A percentile compares a stretch with the other conserved stretches of the same genome.
These are phyloP conservation scores for Eristalis tenax DNA, from an alignment of 2,888 invertebrate species.

Conservation along the genomic window DNA sequence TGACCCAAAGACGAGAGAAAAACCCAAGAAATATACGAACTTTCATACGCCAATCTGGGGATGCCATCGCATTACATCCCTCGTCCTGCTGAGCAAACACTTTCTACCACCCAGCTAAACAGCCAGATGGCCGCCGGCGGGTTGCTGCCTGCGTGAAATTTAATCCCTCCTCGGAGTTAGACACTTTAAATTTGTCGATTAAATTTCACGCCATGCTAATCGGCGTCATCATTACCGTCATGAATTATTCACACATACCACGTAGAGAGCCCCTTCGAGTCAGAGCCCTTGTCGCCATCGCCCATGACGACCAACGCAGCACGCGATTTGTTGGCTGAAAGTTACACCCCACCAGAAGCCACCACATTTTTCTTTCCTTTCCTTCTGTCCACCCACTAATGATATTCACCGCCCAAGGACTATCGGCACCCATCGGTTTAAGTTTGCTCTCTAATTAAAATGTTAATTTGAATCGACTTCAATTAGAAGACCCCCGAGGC, in stretches of 20 bases:
- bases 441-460: conserved; percentile 52
- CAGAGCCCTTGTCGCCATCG: not conserved
- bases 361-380: conserved; percentile 6
- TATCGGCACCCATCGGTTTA: conserved; percentile 16
- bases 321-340: conserved; percentile 27
- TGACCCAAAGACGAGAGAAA: conserved; percentile 5
- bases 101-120: not conserved
- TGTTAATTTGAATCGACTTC: conserved; percentile 59
- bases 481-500: conserved; percentile 47
- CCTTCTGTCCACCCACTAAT: not conserved
- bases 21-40: not conserved
- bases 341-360: conserved; percentile 9
- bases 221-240: conserved; percentile 59
- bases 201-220: conserved; percentile 62
- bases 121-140: not conserved
- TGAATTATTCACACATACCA: conserved; percentile 64
- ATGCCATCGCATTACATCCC: conserved; percentile 8
- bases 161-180: conserved; percentile 33
- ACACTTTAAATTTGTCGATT: conserved; percentile 64
- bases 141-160: conserved; percentile 41
- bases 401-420: conserved; percentile 6
- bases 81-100: conserved; percentile 39
- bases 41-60: conserved; percentile 9
- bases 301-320: conserved; percentile 4
- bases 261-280: not conserved